phyloP scores from a whole-genome alignment of 64 coral and sea anemone species.

The Montipora sp. region DNA sequence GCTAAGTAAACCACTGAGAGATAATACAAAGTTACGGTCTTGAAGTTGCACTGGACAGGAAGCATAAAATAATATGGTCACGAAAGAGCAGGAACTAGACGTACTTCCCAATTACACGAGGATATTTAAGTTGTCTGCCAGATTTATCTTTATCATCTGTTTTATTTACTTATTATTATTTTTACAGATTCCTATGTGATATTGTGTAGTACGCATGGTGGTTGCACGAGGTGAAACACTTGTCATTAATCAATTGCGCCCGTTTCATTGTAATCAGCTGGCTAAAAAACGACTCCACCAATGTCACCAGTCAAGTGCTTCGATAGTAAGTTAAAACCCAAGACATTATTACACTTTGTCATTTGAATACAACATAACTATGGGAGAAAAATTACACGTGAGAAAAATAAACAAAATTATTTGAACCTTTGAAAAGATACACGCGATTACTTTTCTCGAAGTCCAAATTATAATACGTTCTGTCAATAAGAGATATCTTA shows the following conservation, averaged over 20 bases:
- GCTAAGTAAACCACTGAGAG: no score
- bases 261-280: background rate
- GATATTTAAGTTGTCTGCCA: background rate
- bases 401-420: background rate
- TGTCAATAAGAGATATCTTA: background rate
- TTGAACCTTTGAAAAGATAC: background rate
- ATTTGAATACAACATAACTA: background rate
- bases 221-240: background rate
- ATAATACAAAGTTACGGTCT: no score
- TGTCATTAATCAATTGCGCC: background rate
- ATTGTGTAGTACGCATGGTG: background rate
- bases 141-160: background rate
- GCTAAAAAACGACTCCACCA: no score
- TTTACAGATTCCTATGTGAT: background rate
- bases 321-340: background rate
- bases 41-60: no score
- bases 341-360: background rate
- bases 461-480: background rate
- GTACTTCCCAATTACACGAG: background rate
- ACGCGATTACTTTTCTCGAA: background rate
- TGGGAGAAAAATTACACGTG: background rate
- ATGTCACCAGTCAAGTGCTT: background rate
- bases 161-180: background rate
- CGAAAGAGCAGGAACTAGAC: background rate
- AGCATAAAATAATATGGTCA: no score